phyloP scores from a whole-genome alignment of 2,113 vertebrate genomes.

The Semnornis frantzii region DNA sequence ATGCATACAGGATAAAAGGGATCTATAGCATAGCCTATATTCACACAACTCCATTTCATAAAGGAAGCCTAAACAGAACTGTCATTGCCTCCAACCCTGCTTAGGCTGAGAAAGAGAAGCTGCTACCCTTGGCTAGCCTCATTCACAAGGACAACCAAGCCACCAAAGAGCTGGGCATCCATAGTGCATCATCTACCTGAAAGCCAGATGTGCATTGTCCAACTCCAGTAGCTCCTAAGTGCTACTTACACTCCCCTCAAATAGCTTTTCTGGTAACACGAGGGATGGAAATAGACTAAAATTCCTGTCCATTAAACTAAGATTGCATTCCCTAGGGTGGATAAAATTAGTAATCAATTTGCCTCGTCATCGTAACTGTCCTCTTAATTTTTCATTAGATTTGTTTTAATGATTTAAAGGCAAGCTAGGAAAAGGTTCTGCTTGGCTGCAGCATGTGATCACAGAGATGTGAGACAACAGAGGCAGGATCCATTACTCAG shows the following conservation, averaged over 20 bases:
- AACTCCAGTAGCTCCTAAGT: background rate
- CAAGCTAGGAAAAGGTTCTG: background rate
- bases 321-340: background rate
- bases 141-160: background rate
- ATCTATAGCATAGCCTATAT: background rate
- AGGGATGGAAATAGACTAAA: background rate
- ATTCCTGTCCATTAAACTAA: background rate
- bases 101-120: background rate
- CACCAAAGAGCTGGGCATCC: background rate
- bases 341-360: background rate
- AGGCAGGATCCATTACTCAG: background rate
- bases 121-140: background rate
- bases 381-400: background rate
- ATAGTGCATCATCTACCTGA: background rate
- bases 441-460: background rate
- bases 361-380: background rate
- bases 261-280: background rate
- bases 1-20: background rate
- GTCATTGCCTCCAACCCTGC: background rate
- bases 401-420: background rate
- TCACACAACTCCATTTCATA: background rate
- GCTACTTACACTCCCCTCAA: background rate
- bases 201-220: background rate
- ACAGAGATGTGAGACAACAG: background rate
- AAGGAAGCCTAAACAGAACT: background rate